Evolutionary conservation across 1,140 invertebrate species (phyloP), one percentile per base, ranked within the genome.

Genomic region (Sitobion miscanthi): DNA sequence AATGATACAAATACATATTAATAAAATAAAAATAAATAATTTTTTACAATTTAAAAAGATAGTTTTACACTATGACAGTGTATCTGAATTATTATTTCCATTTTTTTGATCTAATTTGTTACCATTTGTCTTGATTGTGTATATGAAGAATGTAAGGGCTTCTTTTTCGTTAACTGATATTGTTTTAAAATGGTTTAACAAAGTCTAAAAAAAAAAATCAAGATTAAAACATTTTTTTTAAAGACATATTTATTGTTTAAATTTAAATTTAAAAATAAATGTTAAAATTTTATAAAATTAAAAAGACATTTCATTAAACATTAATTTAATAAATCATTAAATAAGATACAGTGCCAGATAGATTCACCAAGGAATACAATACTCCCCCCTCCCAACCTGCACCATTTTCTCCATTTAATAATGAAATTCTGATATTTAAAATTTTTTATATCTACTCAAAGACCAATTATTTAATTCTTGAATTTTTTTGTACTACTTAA

Each of bases 101-200:
- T 98, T 98, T 95, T 98, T 98, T 95, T 98, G 98, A 95, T 99
- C 98, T 94, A 98, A 95, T 95, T 98, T 99, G 95, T 98, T 99
- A 90, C 97, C 97, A 95, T 99, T 98, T 93, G 97, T 98, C 96
- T 99, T 99, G 0, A 99, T 98, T 95, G 98, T 99, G 95, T 99
- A 99, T 94, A 99, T 98, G 95, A 99, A 99, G 95, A 97, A 98
- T n/a, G 98, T 98, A 30, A 99, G 95, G 47, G 98, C 97, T 95
- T 99, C 98, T 95, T 99, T 99, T 95, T 99, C 98, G 94, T 97
- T 97, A 3, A 99, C 98, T 77, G 97, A 98, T 95, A 99, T 98
- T 90, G 98, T 97, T 95, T 98, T 98, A 95, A 99, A 99, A 96
- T 99, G 99, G 95, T 98, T 98, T 96, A 98, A 97, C 49, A 99